A percentile compares a stretch with the other conserved stretches of the same genome.
phyloP scores from a whole-genome alignment of 2,888 invertebrate genomes.

The Galeopsomyia nigrocyanea region DNA sequence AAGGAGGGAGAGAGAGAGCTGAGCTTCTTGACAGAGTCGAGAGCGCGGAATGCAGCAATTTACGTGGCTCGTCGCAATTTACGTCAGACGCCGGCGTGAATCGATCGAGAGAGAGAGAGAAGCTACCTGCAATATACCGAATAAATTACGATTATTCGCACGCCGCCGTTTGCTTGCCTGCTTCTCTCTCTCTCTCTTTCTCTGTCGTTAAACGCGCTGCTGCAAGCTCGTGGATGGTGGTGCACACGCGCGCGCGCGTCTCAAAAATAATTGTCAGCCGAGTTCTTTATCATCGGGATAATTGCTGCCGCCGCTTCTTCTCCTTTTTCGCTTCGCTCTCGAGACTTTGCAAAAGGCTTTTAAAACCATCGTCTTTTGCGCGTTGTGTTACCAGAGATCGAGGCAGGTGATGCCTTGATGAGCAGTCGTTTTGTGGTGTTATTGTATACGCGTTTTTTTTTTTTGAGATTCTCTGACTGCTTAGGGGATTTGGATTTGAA shows the following conservation, averaged over 20 bases:
- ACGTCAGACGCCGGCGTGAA: constrained; percentile 61
- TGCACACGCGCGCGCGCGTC: constrained; percentile 18
- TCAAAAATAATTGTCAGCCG: constrained; percentile 46
- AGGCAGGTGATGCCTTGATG: too few relatives aligned
- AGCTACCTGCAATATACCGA: constrained; percentile 39
- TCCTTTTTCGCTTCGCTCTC: background rate
- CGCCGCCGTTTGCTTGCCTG: constrained; percentile 10
- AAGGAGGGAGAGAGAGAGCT: background rate
- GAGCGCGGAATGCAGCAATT: constrained; percentile 50
- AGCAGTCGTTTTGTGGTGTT: too few relatives aligned
- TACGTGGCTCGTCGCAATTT: constrained; percentile 62
- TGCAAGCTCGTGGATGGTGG: too few relatives aligned
- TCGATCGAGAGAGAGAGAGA: constrained; percentile 36
- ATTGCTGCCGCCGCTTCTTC: constrained; percentile 17
- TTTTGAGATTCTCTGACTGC: too few relatives aligned
- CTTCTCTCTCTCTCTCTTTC: background rate
- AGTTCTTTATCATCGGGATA: constrained; percentile 42
- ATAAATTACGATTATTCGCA: constrained; percentile 48
- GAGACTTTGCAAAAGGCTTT: background rate
- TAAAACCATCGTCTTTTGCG: too few relatives aligned
- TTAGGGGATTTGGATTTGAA: too few relatives aligned
- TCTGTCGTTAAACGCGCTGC: background rate
- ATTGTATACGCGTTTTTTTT: too few relatives aligned
- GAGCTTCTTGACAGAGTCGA: constrained; percentile 14
- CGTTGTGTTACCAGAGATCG: too few relatives aligned